Percentiles rank a stretch among this genome's conserved stretches.
Evolutionary conservation across 2,113 vertebrate genomes (phyloP).

Genomic region (Rhombomys opimus): DNA sequence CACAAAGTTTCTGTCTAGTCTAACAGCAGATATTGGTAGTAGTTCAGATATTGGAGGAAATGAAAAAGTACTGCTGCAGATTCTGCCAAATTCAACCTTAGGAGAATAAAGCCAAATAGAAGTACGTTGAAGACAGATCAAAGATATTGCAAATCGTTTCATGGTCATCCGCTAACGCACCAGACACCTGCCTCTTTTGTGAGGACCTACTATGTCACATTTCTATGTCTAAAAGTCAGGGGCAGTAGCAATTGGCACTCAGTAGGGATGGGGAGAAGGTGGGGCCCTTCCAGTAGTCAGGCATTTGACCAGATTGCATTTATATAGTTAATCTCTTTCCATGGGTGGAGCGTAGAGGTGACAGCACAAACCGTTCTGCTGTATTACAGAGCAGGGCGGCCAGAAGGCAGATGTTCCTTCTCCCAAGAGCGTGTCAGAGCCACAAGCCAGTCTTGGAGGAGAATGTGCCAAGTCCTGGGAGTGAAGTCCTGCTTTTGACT

Average conservation of each 20-base stretch:
- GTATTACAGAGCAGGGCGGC: background rate
- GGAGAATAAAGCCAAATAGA: slow-evolving; percentile 28
- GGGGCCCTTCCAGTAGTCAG: background rate
- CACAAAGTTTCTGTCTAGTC: background rate
- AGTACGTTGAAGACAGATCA: slow-evolving; percentile 13
- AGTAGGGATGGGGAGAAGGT: background rate
- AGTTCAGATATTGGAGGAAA: background rate
- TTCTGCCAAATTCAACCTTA: background rate
- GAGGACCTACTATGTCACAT: background rate
- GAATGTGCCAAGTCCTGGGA: too few relatives aligned
- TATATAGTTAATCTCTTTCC: background rate
- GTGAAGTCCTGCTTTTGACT: background rate
- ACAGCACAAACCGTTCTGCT: background rate
- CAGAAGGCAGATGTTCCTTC: background rate
- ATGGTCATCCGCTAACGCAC: background rate
- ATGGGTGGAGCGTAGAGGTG: background rate
- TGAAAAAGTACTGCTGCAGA: background rate
- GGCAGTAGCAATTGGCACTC: background rate
- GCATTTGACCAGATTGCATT: background rate
- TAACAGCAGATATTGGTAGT: background rate
- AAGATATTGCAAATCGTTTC: background rate
- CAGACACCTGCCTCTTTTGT: background rate
- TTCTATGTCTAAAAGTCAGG: background rate
- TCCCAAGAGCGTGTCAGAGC: background rate
- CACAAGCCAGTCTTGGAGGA: background rate